These are phyloP conservation scores for Oncopodura yosiiana DNA, from an alignment of 1,140 invertebrate genomes.

Conservation along the genomic window DNA sequence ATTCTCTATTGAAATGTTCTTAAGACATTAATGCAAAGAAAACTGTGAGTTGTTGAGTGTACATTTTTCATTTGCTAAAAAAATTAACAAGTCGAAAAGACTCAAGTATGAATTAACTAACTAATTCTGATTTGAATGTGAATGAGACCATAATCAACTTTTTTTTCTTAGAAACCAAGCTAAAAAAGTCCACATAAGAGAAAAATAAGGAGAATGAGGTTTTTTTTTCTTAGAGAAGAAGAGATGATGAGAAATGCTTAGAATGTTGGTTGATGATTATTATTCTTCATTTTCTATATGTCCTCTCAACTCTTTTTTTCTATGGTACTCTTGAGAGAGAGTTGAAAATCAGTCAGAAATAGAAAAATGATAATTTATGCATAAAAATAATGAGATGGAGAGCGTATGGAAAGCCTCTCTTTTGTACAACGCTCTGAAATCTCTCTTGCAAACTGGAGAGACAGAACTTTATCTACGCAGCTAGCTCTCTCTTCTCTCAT, in stretches of 20 bases:
- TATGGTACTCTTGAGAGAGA: too few relatives aligned
- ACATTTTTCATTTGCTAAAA: too few relatives aligned
- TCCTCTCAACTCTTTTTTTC: too few relatives aligned
- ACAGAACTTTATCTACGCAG: neutral
- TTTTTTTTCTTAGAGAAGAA: neutral
- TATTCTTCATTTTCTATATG: too few relatives aligned
- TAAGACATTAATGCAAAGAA: too few relatives aligned
- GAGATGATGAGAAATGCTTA: conserved; percentile 5
- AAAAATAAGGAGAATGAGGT: neutral
- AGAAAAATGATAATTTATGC: conserved; percentile 30
- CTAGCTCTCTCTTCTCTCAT: neutral
- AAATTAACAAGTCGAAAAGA: too few relatives aligned
- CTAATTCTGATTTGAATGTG: conserved; percentile 23
- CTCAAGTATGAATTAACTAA: conserved; percentile 9
- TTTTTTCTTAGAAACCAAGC: too few relatives aligned
- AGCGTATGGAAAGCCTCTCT: conserved; percentile 24
- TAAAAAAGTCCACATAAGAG: too few relatives aligned
- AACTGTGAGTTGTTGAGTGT: too few relatives aligned
- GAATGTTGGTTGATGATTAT: too few relatives aligned
- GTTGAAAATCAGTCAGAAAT: conserved; percentile 6
- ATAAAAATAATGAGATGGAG: conserved; percentile 29
- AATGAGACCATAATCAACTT: conserved; percentile 26
- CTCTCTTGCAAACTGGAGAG: neutral
- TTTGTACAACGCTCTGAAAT: neutral
- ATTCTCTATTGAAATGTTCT: too few relatives aligned